Percentiles rank a stretch among this genome's conserved stretches.
Conservation (phyloP, 2,797 vertebrate genomes). For the Balearica regulorum region DNA sequence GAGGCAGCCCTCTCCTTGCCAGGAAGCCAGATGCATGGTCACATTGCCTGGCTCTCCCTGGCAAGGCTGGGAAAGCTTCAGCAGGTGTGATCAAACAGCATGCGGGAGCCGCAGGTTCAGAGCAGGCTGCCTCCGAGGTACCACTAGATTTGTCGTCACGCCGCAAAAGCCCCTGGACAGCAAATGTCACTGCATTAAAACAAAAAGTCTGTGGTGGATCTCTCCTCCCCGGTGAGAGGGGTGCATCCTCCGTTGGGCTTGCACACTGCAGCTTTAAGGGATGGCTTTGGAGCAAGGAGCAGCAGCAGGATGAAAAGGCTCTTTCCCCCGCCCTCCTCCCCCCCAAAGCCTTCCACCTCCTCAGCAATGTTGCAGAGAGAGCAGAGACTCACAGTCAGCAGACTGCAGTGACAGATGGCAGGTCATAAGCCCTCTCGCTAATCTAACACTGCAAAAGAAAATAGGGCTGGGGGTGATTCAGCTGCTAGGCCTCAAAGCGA, state of each 20-base stretch:
- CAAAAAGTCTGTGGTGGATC: not conserved
- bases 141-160: not conserved
- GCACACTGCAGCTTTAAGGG: not conserved
- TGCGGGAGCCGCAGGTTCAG: slow-evolving; percentile 52
- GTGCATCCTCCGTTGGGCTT: not conserved
- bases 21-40: slow-evolving; percentile 70
- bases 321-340: not conserved
- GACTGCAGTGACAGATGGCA: slow-evolving; percentile 69
- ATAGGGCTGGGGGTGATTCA: slow-evolving; percentile 63
- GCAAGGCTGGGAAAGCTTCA: slow-evolving; percentile 64
- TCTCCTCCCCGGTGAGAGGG: not conserved
- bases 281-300: slow-evolving; percentile 20
- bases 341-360: slow-evolving; percentile 47
- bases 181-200: accelerated
- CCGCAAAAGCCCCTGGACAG: not conserved
- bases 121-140: slow-evolving; percentile 31
- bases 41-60: slow-evolving; percentile 64
- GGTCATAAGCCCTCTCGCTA: slow-evolving; percentile 67
- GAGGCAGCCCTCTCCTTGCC: slow-evolving; percentile 56
- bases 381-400: slow-evolving; percentile 55
- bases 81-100: slow-evolving; percentile 69
- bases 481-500: slow-evolving; percentile 51
- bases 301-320: not conserved
- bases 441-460: slow-evolving; percentile 69
- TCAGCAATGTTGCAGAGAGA: slow-evolving; percentile 58